Conservation (phyloP, 2,888 invertebrate species). For the Leptopilina syphax region DNA sequence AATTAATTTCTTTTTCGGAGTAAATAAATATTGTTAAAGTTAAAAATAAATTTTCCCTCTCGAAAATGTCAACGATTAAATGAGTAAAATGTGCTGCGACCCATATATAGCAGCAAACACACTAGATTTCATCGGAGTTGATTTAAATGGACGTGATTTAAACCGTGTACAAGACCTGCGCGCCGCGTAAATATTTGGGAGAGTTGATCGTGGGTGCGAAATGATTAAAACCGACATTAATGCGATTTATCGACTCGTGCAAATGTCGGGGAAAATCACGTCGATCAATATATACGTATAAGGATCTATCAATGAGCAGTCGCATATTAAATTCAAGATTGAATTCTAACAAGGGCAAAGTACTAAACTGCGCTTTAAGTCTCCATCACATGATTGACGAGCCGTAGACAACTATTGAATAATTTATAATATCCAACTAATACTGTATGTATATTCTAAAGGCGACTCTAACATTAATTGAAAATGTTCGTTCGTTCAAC, state of each 20-base stretch:
- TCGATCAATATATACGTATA: conserved; percentile 16
- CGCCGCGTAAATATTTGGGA: conserved; percentile 31
- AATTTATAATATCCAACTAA: not conserved
- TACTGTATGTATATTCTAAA: not conserved
- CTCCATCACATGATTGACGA: conserved; percentile 12
- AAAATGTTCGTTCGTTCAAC: too few relatives aligned
- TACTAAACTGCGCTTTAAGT: conserved; percentile 12
- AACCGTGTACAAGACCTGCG: not conserved
- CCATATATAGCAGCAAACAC: conserved; percentile 1
- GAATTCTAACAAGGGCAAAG: conserved; percentile 35
- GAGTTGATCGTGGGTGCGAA: conserved; percentile 30
- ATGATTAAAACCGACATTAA: conserved; percentile 37
- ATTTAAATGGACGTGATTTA: conserved; percentile 27
- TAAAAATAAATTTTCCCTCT: not conserved
- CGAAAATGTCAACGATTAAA: conserved; percentile 22
- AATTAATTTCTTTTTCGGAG: not conserved
- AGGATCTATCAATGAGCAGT: not conserved
- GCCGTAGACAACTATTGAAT: not conserved
- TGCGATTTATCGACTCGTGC: conserved; percentile 30
- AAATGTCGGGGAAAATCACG: conserved; percentile 29
- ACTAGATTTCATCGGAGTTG: not conserved
- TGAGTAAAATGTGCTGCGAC: conserved; percentile 2
- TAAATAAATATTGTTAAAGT: not conserved
- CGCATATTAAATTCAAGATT: conserved; percentile 20
- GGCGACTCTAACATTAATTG: not conserved